Percentiles rank a stretch among this genome's conserved stretches.
Evolutionary conservation across 1,140 invertebrate species (phyloP).

Genomic region (Triops cancriformis): DNA sequence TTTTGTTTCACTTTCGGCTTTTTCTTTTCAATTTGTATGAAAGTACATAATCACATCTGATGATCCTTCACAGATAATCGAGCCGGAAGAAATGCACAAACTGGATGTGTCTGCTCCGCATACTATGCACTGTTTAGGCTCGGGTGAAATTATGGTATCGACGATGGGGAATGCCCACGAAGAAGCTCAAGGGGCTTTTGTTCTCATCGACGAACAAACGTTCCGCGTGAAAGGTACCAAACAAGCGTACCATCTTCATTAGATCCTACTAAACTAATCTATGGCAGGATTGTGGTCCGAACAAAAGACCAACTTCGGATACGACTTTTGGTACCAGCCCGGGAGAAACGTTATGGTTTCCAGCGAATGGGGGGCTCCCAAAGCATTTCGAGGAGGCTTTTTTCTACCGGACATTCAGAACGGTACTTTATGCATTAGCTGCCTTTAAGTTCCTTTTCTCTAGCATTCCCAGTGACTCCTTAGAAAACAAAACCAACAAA

Average conservation of each 20-base stretch:
- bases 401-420: conserved; percentile 48
- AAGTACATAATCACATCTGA: too few species aligned
- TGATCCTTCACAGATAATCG: conserved; percentile 40
- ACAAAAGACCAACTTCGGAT: conserved; percentile 42
- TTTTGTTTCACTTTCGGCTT: conserved; percentile 22
- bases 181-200: conserved; percentile 64
- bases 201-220: conserved; percentile 75
- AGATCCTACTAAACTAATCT: neutral
- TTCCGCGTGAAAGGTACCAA: conserved; percentile 61
- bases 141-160: conserved; percentile 90
- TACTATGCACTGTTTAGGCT: conserved; percentile 84
- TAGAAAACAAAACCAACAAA: neutral
- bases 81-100: conserved; percentile 57
- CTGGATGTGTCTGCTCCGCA: conserved; percentile 74
- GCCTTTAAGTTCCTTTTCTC: conserved; percentile 14
- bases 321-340: conserved; percentile 93
- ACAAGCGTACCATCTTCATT: conserved; percentile 35
- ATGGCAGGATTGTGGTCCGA: conserved; percentile 42
- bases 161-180: conserved; percentile 73
- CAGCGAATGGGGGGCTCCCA: conserved; percentile 85
- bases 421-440: conserved; percentile 36
- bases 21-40: too few species aligned
- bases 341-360: conserved; percentile 76
- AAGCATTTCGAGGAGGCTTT: conserved; percentile 70
- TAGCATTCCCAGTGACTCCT: neutral